A percentile compares a stretch with the other conserved stretches of the same genome.
phyloP scores from a whole-genome alignment of 2,888 invertebrate genomes.

The Microctonus hyperodae region DNA sequence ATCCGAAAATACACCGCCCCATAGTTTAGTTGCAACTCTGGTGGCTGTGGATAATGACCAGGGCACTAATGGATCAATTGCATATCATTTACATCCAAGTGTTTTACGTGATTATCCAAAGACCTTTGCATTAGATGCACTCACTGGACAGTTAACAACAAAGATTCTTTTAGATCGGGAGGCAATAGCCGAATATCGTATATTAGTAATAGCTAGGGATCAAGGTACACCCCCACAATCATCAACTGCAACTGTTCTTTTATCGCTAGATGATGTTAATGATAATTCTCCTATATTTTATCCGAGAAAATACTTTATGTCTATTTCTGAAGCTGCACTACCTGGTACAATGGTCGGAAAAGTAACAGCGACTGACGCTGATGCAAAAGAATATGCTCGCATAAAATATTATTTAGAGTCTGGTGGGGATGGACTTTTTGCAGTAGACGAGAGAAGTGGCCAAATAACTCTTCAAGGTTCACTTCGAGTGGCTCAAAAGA shows the following conservation, averaged over 20 bases:
- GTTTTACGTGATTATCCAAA: constrained; percentile 84
- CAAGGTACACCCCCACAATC: constrained; percentile 90
- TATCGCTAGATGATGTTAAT: constrained; percentile 86
- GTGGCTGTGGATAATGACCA: constrained; percentile 92
- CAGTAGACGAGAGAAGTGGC: constrained; percentile 80
- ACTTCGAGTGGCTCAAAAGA: constrained; percentile 71
- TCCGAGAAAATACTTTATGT: constrained; percentile 84
- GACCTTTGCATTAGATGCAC: constrained; percentile 81
- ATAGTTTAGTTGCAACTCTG: constrained; percentile 81
- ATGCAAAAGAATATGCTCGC: constrained; percentile 87
- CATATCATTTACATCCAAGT: constrained; percentile 80
- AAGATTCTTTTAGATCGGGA: constrained; percentile 83
- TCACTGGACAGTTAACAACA: constrained; percentile 86
- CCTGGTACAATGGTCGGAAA: constrained; percentile 73
- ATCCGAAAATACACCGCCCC: constrained; percentile 81
- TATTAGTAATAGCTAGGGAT: constrained; percentile 88
- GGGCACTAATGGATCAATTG: constrained; percentile 91
- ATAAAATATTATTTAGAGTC: constrained; percentile 80
- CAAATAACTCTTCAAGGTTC: constrained; percentile 74
- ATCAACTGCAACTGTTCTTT: constrained; percentile 84
- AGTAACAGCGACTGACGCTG: constrained; percentile 84
- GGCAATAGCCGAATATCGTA: constrained; percentile 77
- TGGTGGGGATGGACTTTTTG: constrained; percentile 82
- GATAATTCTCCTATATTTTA: constrained; percentile 94
- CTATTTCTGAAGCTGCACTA: constrained; percentile 74